These are phyloP conservation scores for Cryptoprocta ferox DNA, from an alignment of 2,797 vertebrate genomes.

Conservation along the genomic window DNA sequence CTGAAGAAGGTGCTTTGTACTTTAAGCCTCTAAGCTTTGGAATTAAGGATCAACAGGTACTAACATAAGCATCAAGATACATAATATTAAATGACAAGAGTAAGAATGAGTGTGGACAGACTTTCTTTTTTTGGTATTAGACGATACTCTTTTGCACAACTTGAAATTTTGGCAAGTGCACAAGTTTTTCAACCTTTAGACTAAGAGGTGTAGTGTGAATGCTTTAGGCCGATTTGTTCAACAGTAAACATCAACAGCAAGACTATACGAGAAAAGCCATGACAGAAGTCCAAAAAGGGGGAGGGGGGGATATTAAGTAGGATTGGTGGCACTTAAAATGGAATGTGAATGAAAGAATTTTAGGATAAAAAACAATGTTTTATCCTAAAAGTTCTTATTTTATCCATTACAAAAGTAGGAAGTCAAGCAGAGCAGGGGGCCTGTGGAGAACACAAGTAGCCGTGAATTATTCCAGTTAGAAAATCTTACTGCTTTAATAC, in stretches of 20 bases:
- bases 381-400: background rate
- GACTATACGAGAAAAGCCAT: background rate
- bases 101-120: background rate
- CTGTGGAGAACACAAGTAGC: background rate
- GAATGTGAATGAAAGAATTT: conserved; percentile 15
- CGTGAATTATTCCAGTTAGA: conserved; percentile 4
- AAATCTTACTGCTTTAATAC: background rate
- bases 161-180: background rate
- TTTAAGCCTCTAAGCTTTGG: background rate
- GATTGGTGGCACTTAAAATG: background rate
- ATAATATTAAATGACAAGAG: background rate
- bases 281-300: background rate
- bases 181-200: conserved; percentile 1
- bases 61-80: background rate
- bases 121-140: background rate
- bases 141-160: background rate
- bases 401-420: no score
- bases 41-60: background rate
- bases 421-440: background rate
- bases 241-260: background rate
- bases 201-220: background rate
- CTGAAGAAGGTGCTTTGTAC: background rate
- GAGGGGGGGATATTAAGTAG: background rate
- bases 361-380: background rate
- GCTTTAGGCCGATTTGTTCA: background rate